Evolutionary conservation across 1,140 invertebrate genomes (phyloP).

Genomic region (Maconellicoccus hirsutus): DNA sequence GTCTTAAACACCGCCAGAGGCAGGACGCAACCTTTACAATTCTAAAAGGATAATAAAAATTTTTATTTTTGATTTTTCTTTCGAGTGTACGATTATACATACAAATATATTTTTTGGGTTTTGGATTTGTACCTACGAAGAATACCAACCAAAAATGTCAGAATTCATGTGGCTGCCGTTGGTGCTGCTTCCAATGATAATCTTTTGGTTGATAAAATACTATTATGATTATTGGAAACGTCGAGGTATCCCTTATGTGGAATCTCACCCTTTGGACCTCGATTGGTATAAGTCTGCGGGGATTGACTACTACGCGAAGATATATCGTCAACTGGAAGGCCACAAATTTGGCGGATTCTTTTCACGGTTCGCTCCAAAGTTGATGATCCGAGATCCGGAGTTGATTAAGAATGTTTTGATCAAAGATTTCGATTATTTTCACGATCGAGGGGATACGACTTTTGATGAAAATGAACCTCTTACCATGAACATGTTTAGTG

Average conservation of each 20-base stretch:
- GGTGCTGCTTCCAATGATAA: no score
- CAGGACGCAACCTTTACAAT: no score
- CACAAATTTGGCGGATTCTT: conserved; percentile 28
- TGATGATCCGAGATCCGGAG: conserved; percentile 23
- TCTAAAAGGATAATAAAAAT: no score
- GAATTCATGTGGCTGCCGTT: no score
- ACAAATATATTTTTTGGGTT: no score
- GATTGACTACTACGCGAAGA: conserved; percentile 13
- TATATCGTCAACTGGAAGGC: conserved; percentile 31
- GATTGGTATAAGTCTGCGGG: not conserved
- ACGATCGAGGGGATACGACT: conserved; percentile 33
- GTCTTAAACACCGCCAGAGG: no score
- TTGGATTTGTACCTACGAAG: no score
- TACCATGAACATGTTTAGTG: not conserved
- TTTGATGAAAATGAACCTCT: conserved; percentile 32
- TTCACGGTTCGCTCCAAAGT: conserved; percentile 13
- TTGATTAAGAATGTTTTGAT: conserved; percentile 36
- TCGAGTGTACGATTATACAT: no score
- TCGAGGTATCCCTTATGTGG: not conserved
- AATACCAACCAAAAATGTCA: no score
- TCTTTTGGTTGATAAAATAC: not conserved
- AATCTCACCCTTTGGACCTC: not conserved
- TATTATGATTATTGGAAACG: conserved; percentile 6
- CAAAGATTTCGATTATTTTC: conserved; percentile 39
- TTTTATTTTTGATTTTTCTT: no score